These are phyloP conservation scores for Eristalinus aeneus DNA, from an alignment of 2,888 invertebrate species.

Conservation along the genomic window DNA sequence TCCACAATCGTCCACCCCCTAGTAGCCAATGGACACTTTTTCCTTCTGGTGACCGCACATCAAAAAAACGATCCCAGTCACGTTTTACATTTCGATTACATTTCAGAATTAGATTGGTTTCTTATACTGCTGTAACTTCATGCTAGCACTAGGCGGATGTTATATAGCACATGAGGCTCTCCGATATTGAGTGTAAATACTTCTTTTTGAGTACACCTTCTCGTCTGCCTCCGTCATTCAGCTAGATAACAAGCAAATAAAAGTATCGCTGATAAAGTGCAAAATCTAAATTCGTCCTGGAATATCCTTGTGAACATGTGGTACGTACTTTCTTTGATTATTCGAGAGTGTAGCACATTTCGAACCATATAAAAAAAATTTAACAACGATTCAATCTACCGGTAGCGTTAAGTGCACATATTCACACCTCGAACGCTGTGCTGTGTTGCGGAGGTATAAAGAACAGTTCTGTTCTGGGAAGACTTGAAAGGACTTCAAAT, in stretches of 20 bases:
- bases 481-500: slow-evolving; percentile 20
- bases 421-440: neutral
- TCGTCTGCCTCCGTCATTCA: neutral
- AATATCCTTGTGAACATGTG: slow-evolving; percentile 37
- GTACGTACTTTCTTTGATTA: slow-evolving; percentile 23
- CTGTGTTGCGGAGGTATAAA: neutral
- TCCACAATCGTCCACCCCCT: neutral
- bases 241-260: slow-evolving; percentile 35
- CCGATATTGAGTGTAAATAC: neutral
- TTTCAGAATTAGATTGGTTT: slow-evolving; percentile 30
- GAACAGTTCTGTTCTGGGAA: neutral
- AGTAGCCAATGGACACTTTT: slow-evolving; percentile 4
- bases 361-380: slow-evolving; percentile 15
- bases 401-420: slow-evolving; percentile 12
- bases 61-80: slow-evolving; percentile 29
- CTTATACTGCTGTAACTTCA: slow-evolving; percentile 3
- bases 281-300: slow-evolving; percentile 31
- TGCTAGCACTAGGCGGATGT: neutral
- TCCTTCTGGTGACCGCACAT: slow-evolving; percentile 30
- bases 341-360: slow-evolving; percentile 9
- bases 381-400: slow-evolving; percentile 31
- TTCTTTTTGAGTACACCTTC: slow-evolving; percentile 1
- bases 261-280: slow-evolving; percentile 35
- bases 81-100: slow-evolving; percentile 45
- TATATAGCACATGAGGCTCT: slow-evolving; percentile 1